Evolutionary conservation across 2,888 invertebrate species (phyloP).

Genomic region (Electrophaes corylata): DNA sequence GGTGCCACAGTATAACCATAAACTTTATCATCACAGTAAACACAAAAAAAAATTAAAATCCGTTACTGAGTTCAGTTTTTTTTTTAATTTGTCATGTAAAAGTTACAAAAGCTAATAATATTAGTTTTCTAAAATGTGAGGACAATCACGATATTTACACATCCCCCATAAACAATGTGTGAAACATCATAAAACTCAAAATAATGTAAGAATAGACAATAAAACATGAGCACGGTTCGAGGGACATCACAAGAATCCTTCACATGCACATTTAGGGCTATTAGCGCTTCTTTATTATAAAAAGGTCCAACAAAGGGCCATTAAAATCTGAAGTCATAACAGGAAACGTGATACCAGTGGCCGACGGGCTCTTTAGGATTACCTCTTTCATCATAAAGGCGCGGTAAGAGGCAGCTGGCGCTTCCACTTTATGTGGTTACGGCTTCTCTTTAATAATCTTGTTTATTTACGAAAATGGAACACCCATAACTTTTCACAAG

Average conservation of each 20-base stretch:
- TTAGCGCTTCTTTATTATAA: slow-evolving; percentile 73
- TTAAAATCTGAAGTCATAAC: slow-evolving; percentile 83
- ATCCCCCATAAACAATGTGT: slow-evolving; percentile 54
- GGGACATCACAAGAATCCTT: slow-evolving; percentile 58
- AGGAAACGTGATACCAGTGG: slow-evolving; percentile 80
- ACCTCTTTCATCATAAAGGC: slow-evolving; percentile 79
- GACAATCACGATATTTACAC: slow-evolving; percentile 33
- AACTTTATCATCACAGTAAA: no score
- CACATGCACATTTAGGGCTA: slow-evolving; percentile 65
- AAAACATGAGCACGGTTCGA: slow-evolving; percentile 54
- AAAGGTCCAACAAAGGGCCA: slow-evolving; percentile 72
- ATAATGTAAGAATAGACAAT: slow-evolving; percentile 58
- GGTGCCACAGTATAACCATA: no score
- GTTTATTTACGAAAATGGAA: slow-evolving; percentile 78
- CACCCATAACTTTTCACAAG: slow-evolving; percentile 60
- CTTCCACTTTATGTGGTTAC: slow-evolving; percentile 79
- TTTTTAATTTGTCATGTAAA: no score
- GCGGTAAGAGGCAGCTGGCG: slow-evolving; percentile 78
- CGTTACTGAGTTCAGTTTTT: no score
- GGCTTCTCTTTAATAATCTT: slow-evolving; percentile 79
- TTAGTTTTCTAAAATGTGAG: slow-evolving; percentile 5
- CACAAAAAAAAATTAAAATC: no score
- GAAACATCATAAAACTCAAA: slow-evolving; percentile 55
- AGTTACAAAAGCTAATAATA: no score
- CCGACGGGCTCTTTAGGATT: slow-evolving; percentile 62